Evolutionary conservation across 37 sponge, comb jelly and placozoan species (phyloP), one percentile per base, ranked within the genome.

Genomic region (Beroe forskalii): DNA sequence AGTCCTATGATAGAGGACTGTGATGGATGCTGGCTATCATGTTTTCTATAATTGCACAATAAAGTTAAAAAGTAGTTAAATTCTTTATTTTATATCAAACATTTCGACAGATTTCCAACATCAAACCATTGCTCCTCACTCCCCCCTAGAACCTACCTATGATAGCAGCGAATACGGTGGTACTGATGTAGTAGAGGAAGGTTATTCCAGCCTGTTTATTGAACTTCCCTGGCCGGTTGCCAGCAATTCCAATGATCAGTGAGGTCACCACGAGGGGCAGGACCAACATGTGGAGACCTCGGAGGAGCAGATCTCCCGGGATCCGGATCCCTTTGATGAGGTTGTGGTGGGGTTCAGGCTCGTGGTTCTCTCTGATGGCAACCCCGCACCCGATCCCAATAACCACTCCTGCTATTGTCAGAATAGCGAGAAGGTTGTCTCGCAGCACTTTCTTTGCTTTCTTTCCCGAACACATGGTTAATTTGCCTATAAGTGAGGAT

Each of bases 261-360:
- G 94, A 94, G 64, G 96, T 92, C 8, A 96, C 91, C 28, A 97
- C 94, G 25, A 97, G 93, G 19, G 98, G 98, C 8, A 97, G 90
- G 32, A 97, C 94, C 37, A 97, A 69, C 94, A 97, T 92, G 75
- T 96, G 91, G 24, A 97, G 92, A 83, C 95, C 89, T 38, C 95
- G 93, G 3, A 97, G 93, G 40, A 97, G 93, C 8, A 97, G 75
- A 43, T 97, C 96, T 38, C 98, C 98, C 12, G 98, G 98, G 41
- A 96, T 93, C 1, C 92, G 43, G 14, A 63, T 8, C n/a, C 66
- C 66, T 30, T 63, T 63, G 14, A 63, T 20, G 25, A 63, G 66
- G 28, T 63, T 30, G 66, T 63, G 66, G 20, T 63, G 20, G 25
- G 66, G 66, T 63, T 63, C 66, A 4, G 20, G 28, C 9, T 63